phyloP scores from a whole-genome alignment of 2,113 vertebrate species.

The Tragelaphus strepsiceros region DNA sequence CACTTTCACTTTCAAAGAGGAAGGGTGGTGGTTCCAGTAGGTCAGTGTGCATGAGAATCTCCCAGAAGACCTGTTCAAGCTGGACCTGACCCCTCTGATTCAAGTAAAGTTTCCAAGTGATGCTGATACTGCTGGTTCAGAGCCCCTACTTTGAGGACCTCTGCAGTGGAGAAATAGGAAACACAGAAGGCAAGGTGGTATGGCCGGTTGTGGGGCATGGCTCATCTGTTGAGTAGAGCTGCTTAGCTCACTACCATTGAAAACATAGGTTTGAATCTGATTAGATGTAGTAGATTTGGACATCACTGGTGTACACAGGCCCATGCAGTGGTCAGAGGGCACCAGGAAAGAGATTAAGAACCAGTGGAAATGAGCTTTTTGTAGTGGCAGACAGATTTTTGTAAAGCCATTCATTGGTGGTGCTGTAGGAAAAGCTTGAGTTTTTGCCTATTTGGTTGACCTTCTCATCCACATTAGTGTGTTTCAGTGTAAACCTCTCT shows the following conservation, averaged over 20 bases:
- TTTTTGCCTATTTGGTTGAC: not conserved
- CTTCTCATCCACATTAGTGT: not conserved
- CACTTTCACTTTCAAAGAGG: not conserved
- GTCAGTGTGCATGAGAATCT: not conserved
- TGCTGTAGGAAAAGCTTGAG: not conserved
- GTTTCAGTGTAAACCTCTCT: not conserved
- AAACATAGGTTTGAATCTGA: not conserved
- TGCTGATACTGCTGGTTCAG: not conserved
- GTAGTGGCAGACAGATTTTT: not conserved
- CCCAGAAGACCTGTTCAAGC: not conserved
- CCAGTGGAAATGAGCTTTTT: not conserved
- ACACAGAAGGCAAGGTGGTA: not conserved
- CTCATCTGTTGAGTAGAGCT: not conserved
- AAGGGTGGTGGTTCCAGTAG: not conserved
- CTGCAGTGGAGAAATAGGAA: not conserved
- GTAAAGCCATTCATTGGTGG: not conserved
- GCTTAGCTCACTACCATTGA: not conserved
- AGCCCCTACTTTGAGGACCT: not conserved
- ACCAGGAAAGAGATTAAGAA: not conserved
- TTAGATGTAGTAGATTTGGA: not conserved
- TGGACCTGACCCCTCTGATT: not conserved
- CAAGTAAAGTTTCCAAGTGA: not conserved
- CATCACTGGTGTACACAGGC: not conserved
- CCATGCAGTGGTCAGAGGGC: not conserved
- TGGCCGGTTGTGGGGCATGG: not conserved